Conservation (phyloP, 92 coral and sea anemone genomes). For the Pocillopora meandrina region DNA sequence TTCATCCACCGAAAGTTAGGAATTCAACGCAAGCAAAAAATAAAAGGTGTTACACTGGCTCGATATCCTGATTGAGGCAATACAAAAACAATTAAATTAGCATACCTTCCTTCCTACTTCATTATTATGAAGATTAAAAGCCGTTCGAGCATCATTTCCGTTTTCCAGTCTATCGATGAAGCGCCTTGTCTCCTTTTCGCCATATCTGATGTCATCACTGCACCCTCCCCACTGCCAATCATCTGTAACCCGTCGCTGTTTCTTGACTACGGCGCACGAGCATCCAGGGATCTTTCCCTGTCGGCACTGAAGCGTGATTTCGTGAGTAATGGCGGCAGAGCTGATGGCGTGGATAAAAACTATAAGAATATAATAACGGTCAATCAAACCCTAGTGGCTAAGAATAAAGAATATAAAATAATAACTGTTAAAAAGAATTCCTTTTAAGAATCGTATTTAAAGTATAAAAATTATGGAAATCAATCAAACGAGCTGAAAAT, state of each 20-base stretch:
- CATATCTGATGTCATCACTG: conserved; percentile 72
- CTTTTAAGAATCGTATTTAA: too few species aligned
- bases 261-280: conserved; percentile 51
- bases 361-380: conserved; percentile 6
- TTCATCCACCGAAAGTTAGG: too few species aligned
- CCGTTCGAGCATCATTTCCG: conserved; percentile 45
- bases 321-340: conserved; percentile 77
- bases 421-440: too few species aligned
- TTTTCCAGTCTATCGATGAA: conserved; percentile 78
- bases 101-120: conserved; percentile 80
- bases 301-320: conserved; percentile 68
- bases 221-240: conserved; percentile 78
- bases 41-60: too few species aligned
- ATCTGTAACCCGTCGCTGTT: neutral
- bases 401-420: too few species aligned
- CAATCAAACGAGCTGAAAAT: too few species aligned
- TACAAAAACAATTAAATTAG: neutral
- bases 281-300: conserved; percentile 75
- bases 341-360: conserved; percentile 80
- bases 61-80: too few species aligned
- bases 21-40: too few species aligned
- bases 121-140: conserved; percentile 74
- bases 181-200: conserved; percentile 67
- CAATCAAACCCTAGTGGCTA: too few species aligned
- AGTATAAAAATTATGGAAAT: too few species aligned